Evolutionary conservation across 2,113 vertebrate genomes (phyloP).

Genomic region (Marcusenius ussheri): DNA sequence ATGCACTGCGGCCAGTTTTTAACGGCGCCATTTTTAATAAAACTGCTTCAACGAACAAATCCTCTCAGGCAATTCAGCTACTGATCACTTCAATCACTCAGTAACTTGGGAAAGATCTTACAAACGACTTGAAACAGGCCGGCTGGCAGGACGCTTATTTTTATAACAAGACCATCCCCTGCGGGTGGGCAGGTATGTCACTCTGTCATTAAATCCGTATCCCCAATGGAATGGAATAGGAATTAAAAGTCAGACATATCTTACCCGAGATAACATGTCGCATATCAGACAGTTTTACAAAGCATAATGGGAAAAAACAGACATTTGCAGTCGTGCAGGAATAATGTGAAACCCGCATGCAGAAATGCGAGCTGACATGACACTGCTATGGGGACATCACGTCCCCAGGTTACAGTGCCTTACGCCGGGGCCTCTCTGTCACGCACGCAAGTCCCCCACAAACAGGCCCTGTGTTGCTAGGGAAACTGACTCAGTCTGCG

Average conservation of each 20-base stretch:
- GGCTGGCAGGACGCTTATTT: background rate
- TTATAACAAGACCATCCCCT: background rate
- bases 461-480: background rate
- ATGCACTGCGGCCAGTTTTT: background rate
- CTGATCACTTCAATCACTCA: background rate
- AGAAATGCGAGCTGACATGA: background rate
- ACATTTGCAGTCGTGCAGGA: background rate
- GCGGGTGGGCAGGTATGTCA: background rate
- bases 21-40: background rate
- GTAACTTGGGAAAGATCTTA: background rate
- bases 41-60: background rate
- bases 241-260: background rate
- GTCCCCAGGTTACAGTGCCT: background rate
- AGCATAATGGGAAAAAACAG: conserved; percentile 5
- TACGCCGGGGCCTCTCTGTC: background rate
- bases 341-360: conserved; percentile 12
- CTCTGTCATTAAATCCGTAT: background rate
- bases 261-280: background rate
- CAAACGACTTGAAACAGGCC: background rate
- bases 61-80: background rate
- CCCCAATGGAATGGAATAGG: background rate
- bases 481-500: background rate
- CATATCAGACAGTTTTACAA: conserved; percentile 10
- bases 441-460: background rate
- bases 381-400: background rate